phyloP scores from a whole-genome alignment of 2,113 vertebrate genomes.

The human (Homo sapiens) region GRCh38 chr16:71583001-71583500 shows the following conservation, averaged over 20 bases:
- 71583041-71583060: not conserved
- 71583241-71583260: not conserved
- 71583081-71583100: not conserved
- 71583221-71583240: not conserved
- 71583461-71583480: not conserved
- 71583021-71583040: not conserved
- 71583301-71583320: not conserved
- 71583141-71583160: not conserved
- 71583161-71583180: not conserved
- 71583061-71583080: not conserved
- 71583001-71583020: not conserved
- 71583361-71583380: not conserved
- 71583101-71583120: not conserved
- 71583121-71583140: not conserved
- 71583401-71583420: conserved; percentile 14
- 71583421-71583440: not conserved
- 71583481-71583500: not conserved
- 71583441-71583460: not conserved
- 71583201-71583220: not conserved
- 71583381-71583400: not conserved
- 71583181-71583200: not conserved
- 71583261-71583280: not conserved
- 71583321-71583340: not conserved
- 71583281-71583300: not conserved
- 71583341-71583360: not conserved